Conservation (phyloP, 2,113 vertebrate species). For the Panthera uncia region DNA sequence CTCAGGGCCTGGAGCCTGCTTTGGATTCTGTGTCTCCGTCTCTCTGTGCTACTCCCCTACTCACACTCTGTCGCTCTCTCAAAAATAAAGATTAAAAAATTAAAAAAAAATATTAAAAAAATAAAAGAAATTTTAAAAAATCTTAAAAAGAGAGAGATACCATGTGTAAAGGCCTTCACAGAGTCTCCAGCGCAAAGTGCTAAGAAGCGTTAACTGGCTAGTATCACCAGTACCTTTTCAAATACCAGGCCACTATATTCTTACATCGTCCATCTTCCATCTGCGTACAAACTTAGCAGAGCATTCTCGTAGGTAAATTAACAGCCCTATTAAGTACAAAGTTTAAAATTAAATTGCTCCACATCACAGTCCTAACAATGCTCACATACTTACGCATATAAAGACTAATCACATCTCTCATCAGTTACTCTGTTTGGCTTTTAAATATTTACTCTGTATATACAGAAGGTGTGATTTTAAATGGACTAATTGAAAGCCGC, state of each 20-base stretch:
- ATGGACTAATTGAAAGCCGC: background rate
- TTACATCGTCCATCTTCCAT: background rate
- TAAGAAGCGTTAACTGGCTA: background rate
- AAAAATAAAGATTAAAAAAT: too few species aligned
- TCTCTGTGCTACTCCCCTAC: too few species aligned
- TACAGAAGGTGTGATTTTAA: background rate
- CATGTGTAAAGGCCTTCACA: background rate
- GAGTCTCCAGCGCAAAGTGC: background rate
- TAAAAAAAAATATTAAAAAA: too few species aligned
- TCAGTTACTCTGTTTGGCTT: background rate
- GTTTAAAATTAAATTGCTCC: background rate
- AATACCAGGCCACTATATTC: background rate
- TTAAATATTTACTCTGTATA: background rate
- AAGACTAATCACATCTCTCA: background rate
- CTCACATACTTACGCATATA: background rate
- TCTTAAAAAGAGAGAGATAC: background rate
- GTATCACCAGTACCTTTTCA: too few species aligned
- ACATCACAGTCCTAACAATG: background rate
- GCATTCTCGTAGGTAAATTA: background rate
- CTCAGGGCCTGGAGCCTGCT: too few species aligned
- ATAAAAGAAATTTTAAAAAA: too few species aligned
- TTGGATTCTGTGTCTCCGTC: too few species aligned
- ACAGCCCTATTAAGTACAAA: background rate
- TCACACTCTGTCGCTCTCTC: too few species aligned
- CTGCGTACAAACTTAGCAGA: background rate